These are phyloP conservation scores for Chondrilla cf. caribensis DNA, from an alignment of 37 sponge, comb jelly and placozoan genomes.

Conservation along the genomic window DNA sequence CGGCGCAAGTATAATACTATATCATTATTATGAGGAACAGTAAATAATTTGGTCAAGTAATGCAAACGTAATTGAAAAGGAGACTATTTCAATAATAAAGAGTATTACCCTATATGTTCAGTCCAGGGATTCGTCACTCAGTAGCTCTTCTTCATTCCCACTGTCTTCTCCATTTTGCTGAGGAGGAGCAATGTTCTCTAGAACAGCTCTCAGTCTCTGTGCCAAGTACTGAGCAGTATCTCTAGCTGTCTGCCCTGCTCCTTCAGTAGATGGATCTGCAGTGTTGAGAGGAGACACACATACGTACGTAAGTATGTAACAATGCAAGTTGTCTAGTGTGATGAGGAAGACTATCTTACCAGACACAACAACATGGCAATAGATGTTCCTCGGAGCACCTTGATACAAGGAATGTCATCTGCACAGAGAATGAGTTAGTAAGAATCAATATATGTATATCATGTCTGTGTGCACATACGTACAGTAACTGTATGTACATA, in stretches of 20 bases:
- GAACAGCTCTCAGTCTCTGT: not conserved
- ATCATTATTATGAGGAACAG: no score
- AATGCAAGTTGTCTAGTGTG: no score
- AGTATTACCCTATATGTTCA: no score
- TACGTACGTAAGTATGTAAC: no score
- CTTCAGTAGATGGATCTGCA: not conserved
- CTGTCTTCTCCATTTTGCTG: not conserved
- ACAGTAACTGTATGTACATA: no score
- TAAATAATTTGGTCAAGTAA: no score
- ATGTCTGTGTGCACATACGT: no score
- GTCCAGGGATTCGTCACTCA: constrained; percentile 7
- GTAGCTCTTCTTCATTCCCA: not conserved
- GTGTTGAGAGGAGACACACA: no score
- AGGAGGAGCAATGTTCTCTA: not conserved
- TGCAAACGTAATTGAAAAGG: no score
- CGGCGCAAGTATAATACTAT: no score
- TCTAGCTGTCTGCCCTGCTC: not conserved
- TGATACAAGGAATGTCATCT: constrained; percentile 50
- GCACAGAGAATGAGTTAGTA: not conserved
- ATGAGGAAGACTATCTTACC: constrained; percentile 41
- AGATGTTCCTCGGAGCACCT: constrained; percentile 80
- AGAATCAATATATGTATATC: no score
- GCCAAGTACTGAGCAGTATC: not conserved
- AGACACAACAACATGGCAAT: constrained; percentile 79
- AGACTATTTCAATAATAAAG: no score